Base-by-base conservation (phyloP, 53 echinoderm and acorn worm genomes). In the Stichopus horrens region DNA sequence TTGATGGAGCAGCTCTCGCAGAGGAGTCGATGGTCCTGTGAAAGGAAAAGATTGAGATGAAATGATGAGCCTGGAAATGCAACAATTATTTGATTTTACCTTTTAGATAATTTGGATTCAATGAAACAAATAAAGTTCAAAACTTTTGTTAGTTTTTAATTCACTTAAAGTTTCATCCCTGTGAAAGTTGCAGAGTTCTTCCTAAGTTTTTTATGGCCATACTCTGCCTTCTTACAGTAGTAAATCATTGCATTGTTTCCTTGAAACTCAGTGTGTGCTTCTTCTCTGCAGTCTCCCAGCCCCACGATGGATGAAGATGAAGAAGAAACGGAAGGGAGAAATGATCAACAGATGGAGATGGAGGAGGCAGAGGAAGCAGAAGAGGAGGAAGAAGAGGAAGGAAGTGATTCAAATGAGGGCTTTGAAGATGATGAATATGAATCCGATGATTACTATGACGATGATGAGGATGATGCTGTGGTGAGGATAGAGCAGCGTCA, bases 331-430 rank as follows among this genome's bases (percentile, higher is more conserved):
- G 68, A 67, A 18, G 76, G 51, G 51, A 51, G 19, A 19, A 21
- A 75, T 23, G 76, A 75, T 23, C 9, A 75, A 13, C 22, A 75
- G 51, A 51, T 23, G 51, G 20, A 18, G 51, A 51, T 23, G 51
- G 76, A 75, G 5, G 76, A 19, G 51, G 76, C 9, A 19, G 20
- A 75, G 51, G 76, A 75, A 0, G 76, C 9, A 18, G 76, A 75
- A 0, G 76, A 75, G 51, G 76, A 75, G n/a, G 68, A 75, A 75
- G 75, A 75, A 75, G 76, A 75, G 19, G 76, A 75, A 18, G 76
- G 51, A 75, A 51, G 51, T 5, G 76, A 75, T 23, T 21, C 22
- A 13, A 51, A 18, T 10, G 76, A 75, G 19, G 76, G 19, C 9
- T 21, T 23, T 23, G 76, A 75, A 75, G 76, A 75, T 10, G 76